Base-by-base conservation (phyloP, 2,888 invertebrate genomes). In the Acleris sparsana region DNA sequence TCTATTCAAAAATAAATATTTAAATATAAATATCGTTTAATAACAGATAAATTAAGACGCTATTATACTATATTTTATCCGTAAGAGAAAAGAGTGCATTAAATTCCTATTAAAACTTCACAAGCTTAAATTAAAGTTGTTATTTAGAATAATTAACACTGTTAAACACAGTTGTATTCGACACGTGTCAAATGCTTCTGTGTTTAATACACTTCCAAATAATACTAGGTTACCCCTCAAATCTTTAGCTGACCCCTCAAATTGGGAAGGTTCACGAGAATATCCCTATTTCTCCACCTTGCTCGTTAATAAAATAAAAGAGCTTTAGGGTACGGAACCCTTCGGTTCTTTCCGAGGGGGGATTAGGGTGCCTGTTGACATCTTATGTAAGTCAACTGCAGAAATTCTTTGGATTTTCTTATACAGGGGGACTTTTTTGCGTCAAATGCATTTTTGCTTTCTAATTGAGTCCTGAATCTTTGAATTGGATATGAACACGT, bases 391-490 rank as follows among this genome's bases (percentile, higher is more conserved):
- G 63, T 59, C 59, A 64, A 59, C 64, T 64, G 18, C 48, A 62
- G 55, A 44, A 64, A 51, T 65, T 60, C 69, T 69, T 68, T 69
- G 68, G 71, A 68, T 63, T 68, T 71, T 71, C 69, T 68, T 71
- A 67, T 58, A 67, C 68, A 55, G 49, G 69, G 70, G 70, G 67
- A 69, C 62, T 33, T 63, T 72, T 66, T 65, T 61, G 69, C 69
- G 72, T 72, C 73, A 71, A 72, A 72, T 70, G 73, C 73, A 72
- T 70, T 67, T 55, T n/a, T 59, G 62, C 65, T 68, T 48, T 49
- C 55, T 65, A 65, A 65, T 65, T 60, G 64, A 72, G 69, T 72
- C 70, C 68, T 62, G 65, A 52, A 52, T 60, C 33, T 53, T 53
- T 53, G 33, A 25, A 43, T 55, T 48, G 55, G 60, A 51, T 61